Base-by-base conservation (phyloP, 2,888 invertebrate species). In the Toxonevra muliebris region DNA sequence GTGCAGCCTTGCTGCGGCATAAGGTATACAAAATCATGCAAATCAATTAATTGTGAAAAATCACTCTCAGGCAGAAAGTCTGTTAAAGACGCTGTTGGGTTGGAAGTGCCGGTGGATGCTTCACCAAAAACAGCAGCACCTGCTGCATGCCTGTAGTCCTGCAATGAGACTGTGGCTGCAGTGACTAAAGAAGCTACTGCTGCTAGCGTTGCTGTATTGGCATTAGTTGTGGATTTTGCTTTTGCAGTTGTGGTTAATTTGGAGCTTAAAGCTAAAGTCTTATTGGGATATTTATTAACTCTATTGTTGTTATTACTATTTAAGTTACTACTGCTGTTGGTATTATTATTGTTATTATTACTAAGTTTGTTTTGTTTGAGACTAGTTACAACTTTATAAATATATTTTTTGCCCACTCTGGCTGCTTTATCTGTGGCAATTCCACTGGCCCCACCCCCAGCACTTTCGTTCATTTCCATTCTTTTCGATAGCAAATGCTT, bases 21-120 rank as follows among this genome's bases (percentile, higher is more conserved):
- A 62, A 85, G 84, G 80, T 91, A 92, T 15, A 85, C 82, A 79
- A 93, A 92, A 76, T 89, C 85, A 59, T 86, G 85, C 58, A 92
- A 80, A 79, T 90, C 88, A 53, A 90, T 88, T 64, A 90, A 82
- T 53, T 78, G 71, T 54, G 66, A 64, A 53, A 70, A 71, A 69
- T 75, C 73, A 63, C 70, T 43, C 41, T 67, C 66, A 62, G 71
- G 73, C 71, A 73, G 69, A 69, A 65, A 68, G 66, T 42, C 58
- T 7, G 15, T 17, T n/a, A 30, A 30, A 30, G 3, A 55, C 13
- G 19, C 11, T 43, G 61, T 48, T 53, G 67, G 64, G 59, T 74
- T 70, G 60, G 65, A 69, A 50, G 60, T 67, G 55, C 42, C 42
- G 48, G 68, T 71, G 59, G 73, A 68, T 54, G 48, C 57, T 48